Evolutionary conservation across 2,797 vertebrate species (phyloP), one percentile per base, ranked within the genome.

Genomic region (Melanotaenia pygmaea): DNA sequence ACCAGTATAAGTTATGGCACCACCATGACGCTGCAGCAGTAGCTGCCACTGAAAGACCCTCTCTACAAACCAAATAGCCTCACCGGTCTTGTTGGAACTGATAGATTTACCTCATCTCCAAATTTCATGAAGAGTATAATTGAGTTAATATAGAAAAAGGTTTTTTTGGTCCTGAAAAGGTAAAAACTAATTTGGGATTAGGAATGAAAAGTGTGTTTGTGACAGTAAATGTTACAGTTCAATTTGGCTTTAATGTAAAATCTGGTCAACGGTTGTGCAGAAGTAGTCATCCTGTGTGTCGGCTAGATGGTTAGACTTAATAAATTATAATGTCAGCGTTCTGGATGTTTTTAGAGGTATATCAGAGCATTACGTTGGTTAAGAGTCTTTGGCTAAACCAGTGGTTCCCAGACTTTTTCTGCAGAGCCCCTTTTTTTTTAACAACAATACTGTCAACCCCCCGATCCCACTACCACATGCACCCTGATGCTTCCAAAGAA

Each of bases 231-330:
- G 28, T 30, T 30, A 30, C 28, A 4, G 28, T 30, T 30, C 28
- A 30, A 1, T 30, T 30, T 30, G 28, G 28, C 16, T 70, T 56
- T 62, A 76, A 80, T 76, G 57, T 72, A 57, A 65, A 84, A 72
- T 64, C 20, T 40, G 53, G 67, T 69, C 32, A 43, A 64, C 74
- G 54, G 6, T 34, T 61, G 59, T 0, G 5, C 5, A 69, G 66
- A 71, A 74, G 56, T n/a, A 2, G 35, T 51, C 30, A 24, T 61
- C 28, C 47, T 53, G 59, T 14, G 59, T 56, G 53, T 68, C 67
- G 53, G 79, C 59, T 38, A 34, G 32, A 69, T n/a, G 14, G 20
- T 53, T 38, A 10, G 32, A 74, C 28, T 24, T 65, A n/a, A 70
- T 24, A 66, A 67, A 70, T 76, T 54, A 66, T 0, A 5, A 6